Base-by-base conservation (phyloP, 2,888 invertebrate genomes). In the Seira ritae region DNA sequence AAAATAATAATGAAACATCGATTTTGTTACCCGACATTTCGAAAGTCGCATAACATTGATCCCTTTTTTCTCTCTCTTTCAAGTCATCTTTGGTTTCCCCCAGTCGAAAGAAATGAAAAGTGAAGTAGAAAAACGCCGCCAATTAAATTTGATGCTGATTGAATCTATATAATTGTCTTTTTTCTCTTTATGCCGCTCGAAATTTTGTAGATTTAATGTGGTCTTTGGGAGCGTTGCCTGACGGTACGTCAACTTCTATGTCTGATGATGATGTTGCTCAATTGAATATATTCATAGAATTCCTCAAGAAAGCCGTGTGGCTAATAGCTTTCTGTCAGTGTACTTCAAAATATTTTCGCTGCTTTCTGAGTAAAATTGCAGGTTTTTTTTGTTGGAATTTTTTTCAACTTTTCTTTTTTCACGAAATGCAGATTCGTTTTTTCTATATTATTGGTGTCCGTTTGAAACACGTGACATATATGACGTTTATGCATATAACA, bases 151-250 rank as follows among this genome's bases (percentile, higher is more conserved):
- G 73, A 74, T 83, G 69, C 83, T 87, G 80, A 88, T 84, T 80
- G 76, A 80, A 81, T 84, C 84, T 86, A 80, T 88, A 84, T 88
- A 87, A 87, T 88, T 89, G 86, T 89, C 86, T 89, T 89, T 89
- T 89, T 89, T 89, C 88, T 88, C 89, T 89, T 89, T 89, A 86
- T 89, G 88, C 89, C 89, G 89, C 89, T 89, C 88, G 80, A 85
- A 87, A 88, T 89, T 93, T 93, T 95, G 93, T 95, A 97, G 97
- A 97, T 96, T 97, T 97, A 95, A 97, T 97, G 96, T 97, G 97
- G 97, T 97, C 97, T 93, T 95, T 97, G 95, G 97, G 97, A 94
- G 96, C 96, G 94, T 95, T 97, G 94, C 97, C 97, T 93, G 97
- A 97, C 94, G 97, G 97, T 97, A 94, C 96, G 96, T 95, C 87